A percentile compares a stretch with the other conserved stretches of the same genome.
These are phyloP conservation scores for Paramuricea clavata DNA, from an alignment of 92 coral and sea anemone genomes.

Conservation along the genomic window DNA sequence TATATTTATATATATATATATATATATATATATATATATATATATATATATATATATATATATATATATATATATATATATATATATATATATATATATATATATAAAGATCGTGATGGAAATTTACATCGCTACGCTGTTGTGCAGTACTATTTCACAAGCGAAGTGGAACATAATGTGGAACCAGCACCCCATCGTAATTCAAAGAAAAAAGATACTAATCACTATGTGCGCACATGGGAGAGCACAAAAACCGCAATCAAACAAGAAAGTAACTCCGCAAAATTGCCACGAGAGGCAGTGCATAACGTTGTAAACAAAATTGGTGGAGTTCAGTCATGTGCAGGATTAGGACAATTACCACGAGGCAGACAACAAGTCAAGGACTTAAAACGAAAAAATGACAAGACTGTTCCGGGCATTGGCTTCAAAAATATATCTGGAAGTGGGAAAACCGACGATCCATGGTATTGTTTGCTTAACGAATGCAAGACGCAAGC, in stretches of 20 bases:
- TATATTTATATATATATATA: too few species aligned
- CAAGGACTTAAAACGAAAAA: neutral
- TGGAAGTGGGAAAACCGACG: neutral
- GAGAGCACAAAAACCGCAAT: neutral
- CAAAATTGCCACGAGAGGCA: neutral
- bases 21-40: too few species aligned
- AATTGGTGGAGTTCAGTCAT: neutral
- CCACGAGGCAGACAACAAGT: neutral
- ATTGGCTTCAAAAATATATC: neutral
- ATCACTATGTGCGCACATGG: neutral
- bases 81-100: too few species aligned
- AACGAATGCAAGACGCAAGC: neutral
- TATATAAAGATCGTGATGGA: neutral
- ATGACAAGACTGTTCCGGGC: neutral
- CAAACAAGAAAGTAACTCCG: neutral
- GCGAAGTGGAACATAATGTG: neutral
- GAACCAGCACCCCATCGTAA: constrained; percentile 8
- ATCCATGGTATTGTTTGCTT: neutral
- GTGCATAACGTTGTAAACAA: neutral
- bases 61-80: too few species aligned
- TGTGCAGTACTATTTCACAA: neutral
- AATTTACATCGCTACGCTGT: neutral
- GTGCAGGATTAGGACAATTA: neutral
- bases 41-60: too few species aligned
- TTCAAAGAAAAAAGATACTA: neutral